Percentiles rank a stretch among this genome's conserved stretches.
phyloP scores from a whole-genome alignment of 2,113 vertebrate genomes.

The Strix aluco region DNA sequence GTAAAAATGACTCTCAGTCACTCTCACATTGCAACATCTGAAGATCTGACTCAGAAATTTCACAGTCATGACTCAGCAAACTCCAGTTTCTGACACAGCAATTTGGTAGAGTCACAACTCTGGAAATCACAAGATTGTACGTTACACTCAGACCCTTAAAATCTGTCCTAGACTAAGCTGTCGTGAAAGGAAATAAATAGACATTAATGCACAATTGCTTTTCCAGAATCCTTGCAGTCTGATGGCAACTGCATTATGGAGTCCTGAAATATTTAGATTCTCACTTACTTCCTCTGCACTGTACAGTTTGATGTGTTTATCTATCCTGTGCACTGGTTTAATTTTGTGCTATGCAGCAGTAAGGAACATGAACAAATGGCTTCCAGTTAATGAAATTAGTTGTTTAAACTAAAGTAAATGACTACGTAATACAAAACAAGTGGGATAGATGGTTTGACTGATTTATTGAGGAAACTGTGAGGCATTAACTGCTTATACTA shows the following conservation, averaged over 20 bases:
- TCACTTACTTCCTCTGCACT: not conserved
- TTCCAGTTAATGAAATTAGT: not conserved
- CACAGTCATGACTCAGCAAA: not conserved
- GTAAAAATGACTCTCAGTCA: not conserved
- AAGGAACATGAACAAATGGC: not conserved
- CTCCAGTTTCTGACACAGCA: not conserved
- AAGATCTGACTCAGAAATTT: not conserved
- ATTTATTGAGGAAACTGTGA: not conserved
- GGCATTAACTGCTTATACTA: slow-evolving; percentile 2
- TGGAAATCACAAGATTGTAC: not conserved
- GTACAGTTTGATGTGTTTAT: not conserved
- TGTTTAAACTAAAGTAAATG: slow-evolving; percentile 17
- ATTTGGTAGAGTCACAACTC: not conserved
- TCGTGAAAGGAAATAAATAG: not conserved
- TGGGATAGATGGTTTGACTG: not conserved
- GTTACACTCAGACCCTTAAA: not conserved
- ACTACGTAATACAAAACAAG: not conserved
- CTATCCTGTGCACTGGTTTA: not conserved
- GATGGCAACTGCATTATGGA: not conserved
- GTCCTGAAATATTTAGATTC: not conserved
- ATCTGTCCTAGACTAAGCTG: not conserved
- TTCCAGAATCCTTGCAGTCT: not conserved
- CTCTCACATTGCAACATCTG: not conserved
- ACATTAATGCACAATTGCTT: rapidly evolving
- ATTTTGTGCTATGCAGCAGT: not conserved